Evolutionary conservation across 2,797 vertebrate species (phyloP).

Genomic region (Florisuga fusca): DNA sequence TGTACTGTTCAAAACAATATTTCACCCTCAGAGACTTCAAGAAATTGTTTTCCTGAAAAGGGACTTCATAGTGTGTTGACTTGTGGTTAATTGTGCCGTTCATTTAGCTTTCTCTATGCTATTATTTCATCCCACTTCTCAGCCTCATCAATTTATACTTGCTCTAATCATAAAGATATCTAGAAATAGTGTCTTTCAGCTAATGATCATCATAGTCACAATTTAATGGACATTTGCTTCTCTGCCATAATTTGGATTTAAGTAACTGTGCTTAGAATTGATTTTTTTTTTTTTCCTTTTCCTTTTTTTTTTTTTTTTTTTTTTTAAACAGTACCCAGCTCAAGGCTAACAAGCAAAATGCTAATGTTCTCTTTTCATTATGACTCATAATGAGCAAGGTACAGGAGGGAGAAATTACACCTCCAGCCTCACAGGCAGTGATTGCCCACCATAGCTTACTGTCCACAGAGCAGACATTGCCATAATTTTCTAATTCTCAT

Average conservation of each 20-base stretch:
- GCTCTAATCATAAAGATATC: not conserved
- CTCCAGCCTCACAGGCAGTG: rapidly evolving
- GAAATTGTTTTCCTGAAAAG: not conserved
- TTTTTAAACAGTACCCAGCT: not conserved
- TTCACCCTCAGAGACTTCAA: not conserved
- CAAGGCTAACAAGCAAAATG: not conserved
- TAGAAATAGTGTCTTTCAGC: not conserved
- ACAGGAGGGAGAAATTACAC: not conserved
- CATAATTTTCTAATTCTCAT: not conserved
- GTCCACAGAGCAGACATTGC: not conserved
- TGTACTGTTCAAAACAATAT: not conserved
- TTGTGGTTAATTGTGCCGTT: not conserved
- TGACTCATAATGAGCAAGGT: not conserved
- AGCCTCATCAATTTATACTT: not conserved
- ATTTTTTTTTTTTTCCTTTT: not conserved
- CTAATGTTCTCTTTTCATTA: not conserved
- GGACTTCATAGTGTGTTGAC: not conserved
- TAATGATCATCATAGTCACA: not conserved
- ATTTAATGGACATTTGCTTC: not conserved
- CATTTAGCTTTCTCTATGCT: not conserved
- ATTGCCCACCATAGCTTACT: rapidly evolving
- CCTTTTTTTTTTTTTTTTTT: not conserved
- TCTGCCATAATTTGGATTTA: not conserved
- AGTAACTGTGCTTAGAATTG: not conserved
- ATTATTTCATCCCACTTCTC: not conserved